Evolutionary conservation across 2,113 vertebrate genomes (phyloP).

Genomic region (Melanocharis versteri): DNA sequence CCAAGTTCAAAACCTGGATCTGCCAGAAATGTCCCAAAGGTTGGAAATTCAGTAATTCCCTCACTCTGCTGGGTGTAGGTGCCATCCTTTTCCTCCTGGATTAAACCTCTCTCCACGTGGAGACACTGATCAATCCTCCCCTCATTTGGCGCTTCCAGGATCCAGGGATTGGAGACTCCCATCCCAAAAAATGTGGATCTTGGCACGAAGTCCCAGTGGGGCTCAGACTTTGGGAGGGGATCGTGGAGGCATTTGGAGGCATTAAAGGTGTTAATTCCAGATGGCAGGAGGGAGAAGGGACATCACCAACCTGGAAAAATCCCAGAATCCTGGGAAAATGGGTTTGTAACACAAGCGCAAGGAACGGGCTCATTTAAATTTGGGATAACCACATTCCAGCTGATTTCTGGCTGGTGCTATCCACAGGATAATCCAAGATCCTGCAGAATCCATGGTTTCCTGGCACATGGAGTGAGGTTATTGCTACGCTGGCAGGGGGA

Average conservation of each 20-base stretch:
- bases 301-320: neutral
- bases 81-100: no score
- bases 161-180: no score
- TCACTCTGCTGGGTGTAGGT: neutral
- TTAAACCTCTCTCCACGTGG: neutral
- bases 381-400: no score
- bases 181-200: neutral
- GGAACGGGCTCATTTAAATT: neutral
- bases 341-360: neutral
- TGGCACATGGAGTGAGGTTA: fast-evolving
- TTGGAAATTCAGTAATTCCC: neutral
- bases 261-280: neutral
- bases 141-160: neutral
- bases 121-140: neutral
- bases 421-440: neutral
- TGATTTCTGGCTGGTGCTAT: neutral
- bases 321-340: neutral
- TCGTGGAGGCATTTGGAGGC: neutral
- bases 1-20: neutral
- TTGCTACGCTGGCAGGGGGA: fast-evolving
- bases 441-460: neutral
- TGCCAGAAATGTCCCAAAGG: fast-evolving
- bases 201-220: neutral
- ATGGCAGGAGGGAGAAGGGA: neutral
- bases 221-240: neutral